Conservation (phyloP, 2,888 invertebrate genomes). For the Dyspetes luteomarginatus region DNA sequence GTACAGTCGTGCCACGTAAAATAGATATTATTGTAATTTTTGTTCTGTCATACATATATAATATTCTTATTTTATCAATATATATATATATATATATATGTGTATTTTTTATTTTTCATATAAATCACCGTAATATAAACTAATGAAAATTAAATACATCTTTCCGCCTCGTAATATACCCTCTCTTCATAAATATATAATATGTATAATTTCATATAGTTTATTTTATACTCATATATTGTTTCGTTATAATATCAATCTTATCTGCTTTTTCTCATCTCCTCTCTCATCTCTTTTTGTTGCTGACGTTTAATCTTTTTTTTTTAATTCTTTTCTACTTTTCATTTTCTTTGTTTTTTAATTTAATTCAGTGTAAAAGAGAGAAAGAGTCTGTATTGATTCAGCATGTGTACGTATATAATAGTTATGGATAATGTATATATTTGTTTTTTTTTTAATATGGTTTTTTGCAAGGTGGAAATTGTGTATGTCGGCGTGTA, state of each 20-base stretch:
- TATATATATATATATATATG: slow-evolving; percentile 70
- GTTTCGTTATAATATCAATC: slow-evolving; percentile 74
- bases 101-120: slow-evolving; percentile 68
- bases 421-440: slow-evolving; percentile 48
- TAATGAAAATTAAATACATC: slow-evolving; percentile 76
- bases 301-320: slow-evolving; percentile 53
- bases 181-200: slow-evolving; percentile 78
- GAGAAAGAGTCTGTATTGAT: slow-evolving; percentile 55
- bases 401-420: slow-evolving; percentile 37
- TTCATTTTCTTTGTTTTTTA: slow-evolving; percentile 36
- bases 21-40: slow-evolving; percentile 68
- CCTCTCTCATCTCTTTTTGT: slow-evolving; percentile 51
- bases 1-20: slow-evolving; percentile 65
- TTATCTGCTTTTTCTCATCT: slow-evolving; percentile 71
- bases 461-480: slow-evolving; percentile 15
- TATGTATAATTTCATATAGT: slow-evolving; percentile 73
- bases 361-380: slow-evolving; percentile 43
- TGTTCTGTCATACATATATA: slow-evolving; percentile 62
- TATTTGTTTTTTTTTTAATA: slow-evolving; percentile 23
- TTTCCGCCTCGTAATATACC: slow-evolving; percentile 75
- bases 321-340: slow-evolving; percentile 54
- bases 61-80: slow-evolving; percentile 68
- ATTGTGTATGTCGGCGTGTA: slow-evolving; percentile 27
- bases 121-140: slow-evolving; percentile 76
- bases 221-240: slow-evolving; percentile 74